Percentiles rank a stretch among this genome's conserved stretches.
phyloP scores from a whole-genome alignment of 2,797 vertebrate species.

The Acipenser ruthenus region DNA sequence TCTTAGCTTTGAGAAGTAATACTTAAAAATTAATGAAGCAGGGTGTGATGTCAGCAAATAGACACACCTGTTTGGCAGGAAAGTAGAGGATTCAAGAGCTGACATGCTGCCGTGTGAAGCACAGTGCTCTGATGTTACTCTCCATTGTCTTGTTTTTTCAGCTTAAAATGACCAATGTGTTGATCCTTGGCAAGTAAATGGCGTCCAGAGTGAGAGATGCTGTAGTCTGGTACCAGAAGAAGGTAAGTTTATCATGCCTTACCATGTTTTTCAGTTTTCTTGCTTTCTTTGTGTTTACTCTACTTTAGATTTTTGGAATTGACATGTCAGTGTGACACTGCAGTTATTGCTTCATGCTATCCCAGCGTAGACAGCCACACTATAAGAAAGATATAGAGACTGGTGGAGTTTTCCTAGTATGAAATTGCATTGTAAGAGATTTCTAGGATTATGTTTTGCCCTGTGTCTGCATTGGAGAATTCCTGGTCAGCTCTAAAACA shows the following conservation, averaged over 20 bases:
- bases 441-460: too few species aligned
- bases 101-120: constrained; percentile 31
- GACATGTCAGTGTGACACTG: too few species aligned
- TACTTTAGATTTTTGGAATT: too few species aligned
- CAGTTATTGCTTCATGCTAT: too few species aligned
- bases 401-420: too few species aligned
- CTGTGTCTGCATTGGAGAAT: too few species aligned
- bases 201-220: constrained; percentile 98
- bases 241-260: constrained; percentile 66
- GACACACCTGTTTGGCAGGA: constrained; percentile 36
- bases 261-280: background rate
- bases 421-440: too few species aligned
- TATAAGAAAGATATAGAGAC: too few species aligned
- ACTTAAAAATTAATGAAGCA: constrained; percentile 42
- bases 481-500: too few species aligned
- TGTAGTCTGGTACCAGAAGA: constrained; percentile 99
- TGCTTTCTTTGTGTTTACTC: constrained; percentile 1
- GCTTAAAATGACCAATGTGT: constrained; percentile 80
- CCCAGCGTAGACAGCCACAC: too few species aligned
- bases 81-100: constrained; percentile 32
- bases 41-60: constrained; percentile 40
- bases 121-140: constrained; percentile 44
- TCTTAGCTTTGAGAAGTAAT: background rate
- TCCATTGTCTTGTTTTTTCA: constrained; percentile 53
- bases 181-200: constrained; percentile 87